Conservation (phyloP, 2,797 vertebrate genomes). For the Streptopelia turtur region DNA sequence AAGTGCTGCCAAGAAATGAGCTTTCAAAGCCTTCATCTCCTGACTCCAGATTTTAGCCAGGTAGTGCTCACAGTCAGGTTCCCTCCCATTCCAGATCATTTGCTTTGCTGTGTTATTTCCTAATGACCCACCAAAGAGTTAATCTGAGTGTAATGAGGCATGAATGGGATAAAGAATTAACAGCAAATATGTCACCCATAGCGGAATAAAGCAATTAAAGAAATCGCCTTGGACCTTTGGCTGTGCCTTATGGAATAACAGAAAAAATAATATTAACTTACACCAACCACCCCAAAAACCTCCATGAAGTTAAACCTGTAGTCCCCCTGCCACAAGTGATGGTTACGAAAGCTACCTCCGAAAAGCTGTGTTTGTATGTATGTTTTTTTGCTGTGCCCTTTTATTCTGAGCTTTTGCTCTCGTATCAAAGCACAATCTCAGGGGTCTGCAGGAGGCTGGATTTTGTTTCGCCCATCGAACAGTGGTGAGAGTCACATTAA, state of each 20-base stretch:
- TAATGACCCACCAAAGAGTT: background rate
- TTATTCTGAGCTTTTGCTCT: background rate
- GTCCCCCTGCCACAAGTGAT: background rate
- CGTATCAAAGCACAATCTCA: accelerated
- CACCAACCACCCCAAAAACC: background rate
- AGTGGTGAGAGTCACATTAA: background rate
- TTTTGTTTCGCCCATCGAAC: accelerated
- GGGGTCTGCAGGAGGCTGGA: background rate
- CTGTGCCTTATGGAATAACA: background rate
- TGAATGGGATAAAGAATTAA: background rate
- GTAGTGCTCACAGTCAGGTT: background rate
- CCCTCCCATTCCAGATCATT: background rate
- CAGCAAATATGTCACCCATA: background rate
- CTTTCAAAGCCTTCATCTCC: background rate
- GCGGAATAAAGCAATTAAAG: background rate
- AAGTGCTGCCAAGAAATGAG: background rate
- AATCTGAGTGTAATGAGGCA: background rate
- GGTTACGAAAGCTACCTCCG: background rate
- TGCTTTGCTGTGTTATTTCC: background rate
- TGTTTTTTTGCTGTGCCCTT: background rate
- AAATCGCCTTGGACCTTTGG: background rate
- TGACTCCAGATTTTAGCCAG: background rate
- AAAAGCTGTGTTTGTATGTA: background rate
- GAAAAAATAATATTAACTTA: background rate
- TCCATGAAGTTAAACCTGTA: background rate